These are phyloP conservation scores for Tetropium fuscum DNA, from an alignment of 2,888 invertebrate genomes.

Conservation along the genomic window DNA sequence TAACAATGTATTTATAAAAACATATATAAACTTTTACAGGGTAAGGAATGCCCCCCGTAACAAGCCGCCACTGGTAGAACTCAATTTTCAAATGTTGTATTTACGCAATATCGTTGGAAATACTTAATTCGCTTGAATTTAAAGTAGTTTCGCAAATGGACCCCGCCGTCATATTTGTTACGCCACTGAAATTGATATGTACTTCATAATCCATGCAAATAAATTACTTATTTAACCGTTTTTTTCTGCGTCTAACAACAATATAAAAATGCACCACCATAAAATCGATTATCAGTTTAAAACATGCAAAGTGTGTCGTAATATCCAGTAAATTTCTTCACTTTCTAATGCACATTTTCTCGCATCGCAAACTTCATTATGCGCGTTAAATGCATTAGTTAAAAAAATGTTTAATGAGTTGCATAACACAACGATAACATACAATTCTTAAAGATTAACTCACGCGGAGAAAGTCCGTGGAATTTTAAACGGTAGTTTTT, in stretches of 20 bases:
- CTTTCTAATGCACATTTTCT: constrained; percentile 44
- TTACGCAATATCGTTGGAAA: too few relatives aligned
- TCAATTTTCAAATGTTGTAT: too few relatives aligned
- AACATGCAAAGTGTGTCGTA: constrained; percentile 41
- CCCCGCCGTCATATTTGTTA: too few relatives aligned
- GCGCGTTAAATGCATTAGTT: constrained; percentile 36
- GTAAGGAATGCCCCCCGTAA: too few relatives aligned
- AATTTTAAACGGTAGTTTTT: constrained; percentile 5
- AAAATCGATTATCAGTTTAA: constrained; percentile 27
- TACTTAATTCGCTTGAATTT: too few relatives aligned
- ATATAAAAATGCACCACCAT: constrained; percentile 3
- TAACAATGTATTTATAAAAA: too few relatives aligned
- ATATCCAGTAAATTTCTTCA: constrained; percentile 36
- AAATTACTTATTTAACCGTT: not conserved
- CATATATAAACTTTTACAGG: too few relatives aligned
- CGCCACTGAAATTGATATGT: too few relatives aligned
- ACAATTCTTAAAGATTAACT: constrained; percentile 22
- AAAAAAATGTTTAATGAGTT: constrained; percentile 28
- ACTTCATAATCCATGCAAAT: too few relatives aligned
- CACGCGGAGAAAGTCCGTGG: constrained; percentile 20
- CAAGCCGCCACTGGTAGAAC: too few relatives aligned
- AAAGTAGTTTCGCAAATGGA: too few relatives aligned
- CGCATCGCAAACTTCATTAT: constrained; percentile 37
- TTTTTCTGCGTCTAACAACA: not conserved
- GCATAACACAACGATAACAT: constrained; percentile 32